phyloP scores from a whole-genome alignment of 2,113 vertebrate species.

The Cyanoliseus patagonus region DNA sequence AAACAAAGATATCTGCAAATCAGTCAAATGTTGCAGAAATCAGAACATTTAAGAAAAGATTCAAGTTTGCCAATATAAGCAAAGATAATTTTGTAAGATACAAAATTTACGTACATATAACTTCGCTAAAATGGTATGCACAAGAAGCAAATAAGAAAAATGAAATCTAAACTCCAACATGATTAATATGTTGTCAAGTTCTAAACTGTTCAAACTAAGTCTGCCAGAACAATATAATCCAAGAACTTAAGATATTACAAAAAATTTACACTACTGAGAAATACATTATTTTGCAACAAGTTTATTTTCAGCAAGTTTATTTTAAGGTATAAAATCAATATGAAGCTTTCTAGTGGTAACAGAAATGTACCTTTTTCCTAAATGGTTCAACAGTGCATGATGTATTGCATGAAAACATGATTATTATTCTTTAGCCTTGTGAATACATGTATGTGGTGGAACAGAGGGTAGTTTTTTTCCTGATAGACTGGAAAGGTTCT shows the following conservation, averaged over 20 bases:
- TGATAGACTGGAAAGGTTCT: neutral
- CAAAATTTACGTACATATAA: neutral
- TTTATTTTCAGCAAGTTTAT: neutral
- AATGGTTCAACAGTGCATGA: neutral
- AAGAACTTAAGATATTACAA: neutral
- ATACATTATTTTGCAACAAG: neutral
- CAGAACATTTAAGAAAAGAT: neutral
- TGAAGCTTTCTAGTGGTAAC: neutral
- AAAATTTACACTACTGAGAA: neutral
- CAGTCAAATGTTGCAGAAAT: neutral
- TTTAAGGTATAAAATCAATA: neutral
- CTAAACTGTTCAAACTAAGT: neutral
- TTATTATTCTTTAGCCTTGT: neutral
- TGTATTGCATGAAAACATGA: neutral
- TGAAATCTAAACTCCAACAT: neutral
- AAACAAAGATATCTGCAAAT: neutral
- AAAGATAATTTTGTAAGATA: neutral
- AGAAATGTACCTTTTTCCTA: neutral
- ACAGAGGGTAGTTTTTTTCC: neutral
- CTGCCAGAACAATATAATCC: neutral
- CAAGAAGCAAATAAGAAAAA: neutral
- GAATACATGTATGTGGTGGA: neutral
- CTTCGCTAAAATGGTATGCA: neutral
- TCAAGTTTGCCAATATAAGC: neutral
- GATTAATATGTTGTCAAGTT: neutral